Conservation (phyloP, 2,888 invertebrate genomes). For the Ichneumoninae sp. region DNA sequence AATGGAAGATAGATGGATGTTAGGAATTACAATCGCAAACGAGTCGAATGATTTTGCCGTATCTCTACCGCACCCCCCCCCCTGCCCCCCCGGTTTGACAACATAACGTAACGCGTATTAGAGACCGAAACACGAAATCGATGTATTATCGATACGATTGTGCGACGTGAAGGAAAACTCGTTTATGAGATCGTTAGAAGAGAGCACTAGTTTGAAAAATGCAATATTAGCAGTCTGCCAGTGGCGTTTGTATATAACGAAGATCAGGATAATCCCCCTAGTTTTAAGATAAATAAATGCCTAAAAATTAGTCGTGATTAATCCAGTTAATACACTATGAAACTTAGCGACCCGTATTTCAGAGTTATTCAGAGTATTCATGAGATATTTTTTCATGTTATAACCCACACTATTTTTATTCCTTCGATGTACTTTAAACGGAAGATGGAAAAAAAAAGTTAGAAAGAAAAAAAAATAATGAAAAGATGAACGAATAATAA, state of each 20-base stretch:
- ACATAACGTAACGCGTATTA: conserved; percentile 23
- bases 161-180: conserved; percentile 21
- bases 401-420: conserved; percentile 59
- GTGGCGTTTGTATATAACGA: conserved; percentile 71
- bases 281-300: conserved; percentile 62
- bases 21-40: conserved; percentile 6
- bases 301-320: conserved; percentile 65
- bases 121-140: conserved; percentile 28
- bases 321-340: conserved; percentile 38
- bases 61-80: conserved; percentile 51
- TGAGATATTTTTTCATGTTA: conserved; percentile 68
- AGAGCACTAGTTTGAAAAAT: conserved; percentile 57
- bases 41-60: conserved; percentile 61
- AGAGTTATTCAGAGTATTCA: conserved; percentile 50
- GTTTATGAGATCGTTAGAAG: conserved; percentile 46
- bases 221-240: conserved; percentile 67
- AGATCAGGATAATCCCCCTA: conserved; percentile 63
- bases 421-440: conserved; percentile 62
- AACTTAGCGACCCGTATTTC: conserved; percentile 61
- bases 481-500: conserved; percentile 25
- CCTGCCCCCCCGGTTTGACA: conserved; percentile 18
- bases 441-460: conserved; percentile 35
- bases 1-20: conserved; percentile 20
- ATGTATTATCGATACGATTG: conserved; percentile 26
- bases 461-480: conserved; percentile 22